A percentile compares a stretch with the other conserved stretches of the same genome.
Evolutionary conservation across 2,888 invertebrate species (phyloP).

Genomic region (Atherix ibis): DNA sequence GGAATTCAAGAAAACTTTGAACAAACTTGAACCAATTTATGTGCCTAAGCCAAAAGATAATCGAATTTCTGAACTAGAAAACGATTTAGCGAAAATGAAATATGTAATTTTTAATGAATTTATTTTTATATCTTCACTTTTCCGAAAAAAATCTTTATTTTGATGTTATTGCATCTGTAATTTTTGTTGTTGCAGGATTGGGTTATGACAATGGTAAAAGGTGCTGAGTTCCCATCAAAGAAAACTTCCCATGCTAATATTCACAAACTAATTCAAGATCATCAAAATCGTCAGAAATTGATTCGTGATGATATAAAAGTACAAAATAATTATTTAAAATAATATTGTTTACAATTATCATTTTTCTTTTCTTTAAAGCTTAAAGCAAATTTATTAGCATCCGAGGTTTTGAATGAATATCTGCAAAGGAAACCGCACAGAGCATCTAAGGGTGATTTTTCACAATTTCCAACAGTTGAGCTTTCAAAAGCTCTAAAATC

Average conservation of each 20-base stretch:
- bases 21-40: conserved; percentile 38
- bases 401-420: conserved; percentile 29
- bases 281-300: conserved; percentile 21
- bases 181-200: conserved; percentile 21
- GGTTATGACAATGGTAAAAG: conserved; percentile 27
- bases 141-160: too few relatives aligned
- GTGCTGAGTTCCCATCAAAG: conserved; percentile 15
- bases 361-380: conserved; percentile 17
- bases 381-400: conserved; percentile 23
- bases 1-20: conserved; percentile 37
- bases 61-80: conserved; percentile 36
- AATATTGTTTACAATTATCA: too few relatives aligned
- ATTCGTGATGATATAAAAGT: conserved; percentile 18
- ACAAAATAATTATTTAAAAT: background rate
- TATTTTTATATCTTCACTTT: background rate
- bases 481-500: conserved; percentile 14
- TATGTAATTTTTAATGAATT: too few relatives aligned
- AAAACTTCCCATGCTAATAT: conserved; percentile 15
- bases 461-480: conserved; percentile 29
- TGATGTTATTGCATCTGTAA: too few relatives aligned
- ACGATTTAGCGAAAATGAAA: conserved; percentile 37
- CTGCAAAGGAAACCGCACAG: conserved; percentile 30
- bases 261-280: conserved; percentile 13
- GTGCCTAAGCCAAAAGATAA: conserved; percentile 35
- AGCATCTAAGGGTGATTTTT: conserved; percentile 25